These are phyloP conservation scores for Grantiella picta DNA, from an alignment of 2,113 vertebrate species.

Conservation along the genomic window DNA sequence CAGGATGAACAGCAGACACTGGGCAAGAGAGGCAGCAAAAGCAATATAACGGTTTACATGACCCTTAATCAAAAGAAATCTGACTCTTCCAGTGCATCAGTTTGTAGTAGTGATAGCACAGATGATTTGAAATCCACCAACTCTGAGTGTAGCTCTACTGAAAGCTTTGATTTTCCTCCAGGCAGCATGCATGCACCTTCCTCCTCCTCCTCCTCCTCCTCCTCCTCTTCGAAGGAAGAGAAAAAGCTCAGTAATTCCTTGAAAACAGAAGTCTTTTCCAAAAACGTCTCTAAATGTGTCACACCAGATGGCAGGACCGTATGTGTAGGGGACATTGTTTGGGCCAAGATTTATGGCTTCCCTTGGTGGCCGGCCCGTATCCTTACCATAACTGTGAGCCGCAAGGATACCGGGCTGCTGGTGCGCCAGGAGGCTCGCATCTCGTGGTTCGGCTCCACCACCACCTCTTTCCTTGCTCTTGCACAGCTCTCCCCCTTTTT, in stretches of 20 bases:
- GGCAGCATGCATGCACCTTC: constrained; percentile 83
- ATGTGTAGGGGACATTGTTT: constrained; percentile 97
- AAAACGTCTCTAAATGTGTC: constrained; percentile 92
- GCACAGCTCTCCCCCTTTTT: constrained; percentile 93
- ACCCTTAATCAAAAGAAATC: constrained; percentile 84
- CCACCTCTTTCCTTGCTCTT: constrained; percentile 94
- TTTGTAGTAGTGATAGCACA: constrained; percentile 88
- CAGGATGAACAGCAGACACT: constrained; percentile 79
- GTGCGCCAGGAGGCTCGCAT: constrained; percentile 94
- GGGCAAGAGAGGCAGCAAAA: constrained; percentile 84
- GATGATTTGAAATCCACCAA: constrained; percentile 88
- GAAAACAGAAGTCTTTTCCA: constrained; percentile 91
- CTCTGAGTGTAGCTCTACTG: constrained; percentile 93
- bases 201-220: constrained; percentile 71
- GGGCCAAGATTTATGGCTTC: constrained; percentile 99
- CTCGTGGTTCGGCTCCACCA: constrained; percentile 98
- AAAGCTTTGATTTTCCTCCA: constrained; percentile 88
- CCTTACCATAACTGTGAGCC: constrained; percentile 90
- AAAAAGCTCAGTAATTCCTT: constrained; percentile 87
- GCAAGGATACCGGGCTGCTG: constrained; percentile 89
- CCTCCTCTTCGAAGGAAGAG: constrained; percentile 83
- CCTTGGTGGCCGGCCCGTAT: constrained; percentile 98
- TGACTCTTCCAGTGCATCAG: constrained; percentile 85
- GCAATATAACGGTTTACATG: constrained; percentile 87
- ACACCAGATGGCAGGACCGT: constrained; percentile 92